Evolutionary conservation across 1,140 invertebrate genomes (phyloP).

Genomic region (Chrysoperla carnea): DNA sequence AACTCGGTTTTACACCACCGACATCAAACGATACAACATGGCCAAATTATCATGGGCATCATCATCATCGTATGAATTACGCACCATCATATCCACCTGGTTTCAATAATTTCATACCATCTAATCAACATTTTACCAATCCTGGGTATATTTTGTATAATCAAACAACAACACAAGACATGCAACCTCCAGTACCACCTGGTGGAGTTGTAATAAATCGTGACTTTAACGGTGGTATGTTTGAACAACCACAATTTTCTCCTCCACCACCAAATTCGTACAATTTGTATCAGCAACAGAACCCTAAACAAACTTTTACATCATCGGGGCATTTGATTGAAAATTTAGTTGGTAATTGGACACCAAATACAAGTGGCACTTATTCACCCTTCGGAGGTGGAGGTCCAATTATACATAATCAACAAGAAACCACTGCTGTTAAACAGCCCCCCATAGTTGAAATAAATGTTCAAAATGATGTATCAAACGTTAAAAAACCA

Average conservation of each 20-base stretch:
- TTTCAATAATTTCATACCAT: slow-evolving; percentile 1
- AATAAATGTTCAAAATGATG: not conserved
- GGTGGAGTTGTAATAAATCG: slow-evolving; percentile 1
- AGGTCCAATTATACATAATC: slow-evolving; percentile 10
- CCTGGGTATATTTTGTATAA: slow-evolving; percentile 24
- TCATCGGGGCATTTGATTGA: slow-evolving; percentile 33
- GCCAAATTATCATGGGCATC: slow-evolving; percentile 5
- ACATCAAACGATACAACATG: slow-evolving; percentile 18
- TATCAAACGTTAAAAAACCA: slow-evolving; percentile 36
- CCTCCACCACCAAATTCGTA: slow-evolving; percentile 11
- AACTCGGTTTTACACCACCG: slow-evolving; percentile 28
- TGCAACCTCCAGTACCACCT: slow-evolving; percentile 23
- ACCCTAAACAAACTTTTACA: slow-evolving; percentile 20
- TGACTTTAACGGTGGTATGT: not conserved
- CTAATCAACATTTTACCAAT: slow-evolving; percentile 22
- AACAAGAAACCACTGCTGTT: slow-evolving; percentile 4
- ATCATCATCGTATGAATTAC: not conserved
- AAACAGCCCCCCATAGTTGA: slow-evolving; percentile 8
- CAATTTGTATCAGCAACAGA: slow-evolving; percentile 6
- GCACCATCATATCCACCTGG: not conserved
- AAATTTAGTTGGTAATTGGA: slow-evolving; percentile 63
- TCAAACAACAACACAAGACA: slow-evolving; percentile 20
- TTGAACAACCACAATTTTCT: slow-evolving; percentile 12
- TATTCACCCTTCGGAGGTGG: slow-evolving; percentile 57
- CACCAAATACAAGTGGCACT: slow-evolving; percentile 59